Conservation (phyloP, 2,797 vertebrate genomes). For the Vipera ursinii region DNA sequence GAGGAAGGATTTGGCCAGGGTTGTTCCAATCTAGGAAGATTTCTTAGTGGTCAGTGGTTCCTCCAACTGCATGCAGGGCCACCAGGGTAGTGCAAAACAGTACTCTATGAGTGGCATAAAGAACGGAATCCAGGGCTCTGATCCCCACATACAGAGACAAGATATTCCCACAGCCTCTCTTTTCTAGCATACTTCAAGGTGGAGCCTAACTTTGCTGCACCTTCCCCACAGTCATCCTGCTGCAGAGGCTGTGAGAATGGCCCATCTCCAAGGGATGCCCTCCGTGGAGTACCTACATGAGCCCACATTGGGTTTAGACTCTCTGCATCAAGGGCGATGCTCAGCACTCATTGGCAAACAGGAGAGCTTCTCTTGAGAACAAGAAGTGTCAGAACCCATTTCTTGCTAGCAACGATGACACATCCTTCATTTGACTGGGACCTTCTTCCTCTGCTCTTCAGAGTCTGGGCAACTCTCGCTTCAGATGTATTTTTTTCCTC, state of each 20-base stretch:
- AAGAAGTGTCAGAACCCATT: too few relatives aligned
- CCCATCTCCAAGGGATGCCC: background rate
- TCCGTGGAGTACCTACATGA: background rate
- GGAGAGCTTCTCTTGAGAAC: background rate
- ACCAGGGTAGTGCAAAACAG: background rate
- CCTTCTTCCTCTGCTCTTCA: background rate
- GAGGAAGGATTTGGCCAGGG: constrained; percentile 4
- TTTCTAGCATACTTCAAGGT: background rate
- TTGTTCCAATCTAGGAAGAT: constrained; percentile 12
- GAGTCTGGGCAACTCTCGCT: background rate
- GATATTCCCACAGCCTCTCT: background rate
- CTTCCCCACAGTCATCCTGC: background rate
- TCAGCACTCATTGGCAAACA: background rate
- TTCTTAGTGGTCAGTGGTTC: background rate
- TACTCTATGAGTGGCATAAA: background rate
- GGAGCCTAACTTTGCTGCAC: background rate
- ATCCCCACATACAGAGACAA: background rate
- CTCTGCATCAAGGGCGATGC: too few relatives aligned
- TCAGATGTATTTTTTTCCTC: too few relatives aligned
- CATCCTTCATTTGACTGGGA: background rate
- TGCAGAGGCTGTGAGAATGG: background rate
- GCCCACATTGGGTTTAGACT: too few relatives aligned
- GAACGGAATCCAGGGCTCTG: background rate
- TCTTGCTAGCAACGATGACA: background rate
- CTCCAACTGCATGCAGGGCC: background rate